These are phyloP conservation scores for Mellivora capensis DNA, from an alignment of 2,113 vertebrate genomes.

Conservation along the genomic window DNA sequence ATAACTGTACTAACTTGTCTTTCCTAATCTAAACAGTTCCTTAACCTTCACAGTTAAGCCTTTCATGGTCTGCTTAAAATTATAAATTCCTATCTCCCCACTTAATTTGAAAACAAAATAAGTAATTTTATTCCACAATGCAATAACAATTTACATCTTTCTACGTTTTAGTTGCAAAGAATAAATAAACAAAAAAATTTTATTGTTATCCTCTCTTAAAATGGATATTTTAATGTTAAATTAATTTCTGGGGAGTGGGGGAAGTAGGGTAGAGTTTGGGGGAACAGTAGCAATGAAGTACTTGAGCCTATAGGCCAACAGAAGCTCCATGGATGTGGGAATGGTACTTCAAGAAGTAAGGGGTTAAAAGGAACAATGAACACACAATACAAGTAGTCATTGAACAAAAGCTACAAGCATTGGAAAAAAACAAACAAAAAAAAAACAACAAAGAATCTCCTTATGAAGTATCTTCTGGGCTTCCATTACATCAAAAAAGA, in stretches of 20 bases:
- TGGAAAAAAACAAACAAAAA: neutral
- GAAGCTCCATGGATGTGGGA: rapidly evolving
- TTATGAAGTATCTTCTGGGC: neutral
- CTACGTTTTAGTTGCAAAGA: neutral
- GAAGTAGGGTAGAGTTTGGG: neutral
- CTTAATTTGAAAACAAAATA: neutral
- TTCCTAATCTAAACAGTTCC: neutral
- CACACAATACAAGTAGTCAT: neutral
- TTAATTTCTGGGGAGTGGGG: neutral
- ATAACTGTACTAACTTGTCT: neutral
- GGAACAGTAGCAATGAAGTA: neutral
- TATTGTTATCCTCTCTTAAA: neutral
- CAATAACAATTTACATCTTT: neutral
- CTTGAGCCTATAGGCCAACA: neutral
- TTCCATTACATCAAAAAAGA: neutral
- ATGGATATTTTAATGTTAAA: neutral
- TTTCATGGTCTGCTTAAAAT: neutral
- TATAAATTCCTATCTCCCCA: neutral
- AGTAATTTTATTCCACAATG: neutral
- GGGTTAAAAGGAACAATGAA: neutral
- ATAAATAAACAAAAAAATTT: neutral
- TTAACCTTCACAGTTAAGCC: neutral
- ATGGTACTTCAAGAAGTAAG: neutral
- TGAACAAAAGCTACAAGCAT: neutral
- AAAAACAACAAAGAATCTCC: neutral